phyloP scores from a whole-genome alignment of 2,888 invertebrate species.

The Leucoptera coffeella region DNA sequence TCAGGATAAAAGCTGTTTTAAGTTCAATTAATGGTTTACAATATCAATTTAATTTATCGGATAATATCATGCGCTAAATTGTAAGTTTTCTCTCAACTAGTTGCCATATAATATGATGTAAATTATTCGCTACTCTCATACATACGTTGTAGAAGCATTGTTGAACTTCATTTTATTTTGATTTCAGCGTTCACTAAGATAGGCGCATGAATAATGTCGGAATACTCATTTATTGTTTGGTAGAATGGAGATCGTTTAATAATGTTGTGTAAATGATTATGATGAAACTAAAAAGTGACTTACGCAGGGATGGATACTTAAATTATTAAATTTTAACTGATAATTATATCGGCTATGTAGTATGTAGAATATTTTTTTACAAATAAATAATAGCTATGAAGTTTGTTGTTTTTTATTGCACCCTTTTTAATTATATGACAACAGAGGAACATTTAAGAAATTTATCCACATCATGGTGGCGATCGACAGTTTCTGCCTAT shows the following conservation, averaged over 20 bases:
- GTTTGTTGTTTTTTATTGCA: conserved; percentile 4
- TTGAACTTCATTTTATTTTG: conserved; percentile 30
- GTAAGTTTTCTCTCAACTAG: too few species aligned
- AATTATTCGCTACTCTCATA: too few species aligned
- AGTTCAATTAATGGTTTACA: too few species aligned
- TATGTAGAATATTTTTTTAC: conserved; percentile 67
- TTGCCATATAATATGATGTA: too few species aligned
- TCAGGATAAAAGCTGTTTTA: too few species aligned
- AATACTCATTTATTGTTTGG: conserved; percentile 52
- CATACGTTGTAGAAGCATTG: too few species aligned
- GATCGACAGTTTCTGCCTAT: too few species aligned
- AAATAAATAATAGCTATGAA: conserved; percentile 56
- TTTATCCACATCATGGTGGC: too few species aligned
- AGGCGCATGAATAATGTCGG: conserved; percentile 22
- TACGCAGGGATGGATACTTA: conserved; percentile 57
- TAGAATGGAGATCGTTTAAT: conserved; percentile 30
- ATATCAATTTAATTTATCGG: too few species aligned
- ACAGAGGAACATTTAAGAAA: too few species aligned
- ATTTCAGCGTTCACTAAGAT: conserved; percentile 23
- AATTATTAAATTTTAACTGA: conserved; percentile 55
- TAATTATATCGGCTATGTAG: conserved; percentile 62
- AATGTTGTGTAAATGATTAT: conserved; percentile 53
- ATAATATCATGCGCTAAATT: too few species aligned
- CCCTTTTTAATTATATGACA: too few species aligned
- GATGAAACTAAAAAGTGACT: conserved; percentile 54